phyloP scores from a whole-genome alignment of 2,888 invertebrate species.

The Hetaerina titia region DNA sequence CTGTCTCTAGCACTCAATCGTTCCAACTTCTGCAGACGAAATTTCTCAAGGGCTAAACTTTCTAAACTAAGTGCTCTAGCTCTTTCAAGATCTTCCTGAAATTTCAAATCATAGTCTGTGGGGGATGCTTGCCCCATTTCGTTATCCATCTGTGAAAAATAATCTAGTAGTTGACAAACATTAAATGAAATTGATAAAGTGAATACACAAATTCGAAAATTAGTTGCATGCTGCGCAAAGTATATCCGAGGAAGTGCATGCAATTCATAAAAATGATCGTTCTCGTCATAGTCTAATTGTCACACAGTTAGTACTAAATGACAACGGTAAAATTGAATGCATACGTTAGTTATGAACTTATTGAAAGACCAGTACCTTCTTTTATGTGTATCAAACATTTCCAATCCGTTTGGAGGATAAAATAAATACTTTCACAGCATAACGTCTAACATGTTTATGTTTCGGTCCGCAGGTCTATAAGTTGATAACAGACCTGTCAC shows the following conservation, averaged over 20 bases:
- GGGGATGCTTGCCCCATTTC: slow-evolving; percentile 11
- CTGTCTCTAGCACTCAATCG: slow-evolving; percentile 21
- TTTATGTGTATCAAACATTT: neutral
- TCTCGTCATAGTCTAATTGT: slow-evolving; percentile 20
- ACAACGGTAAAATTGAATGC: neutral
- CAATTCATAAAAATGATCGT: neutral
- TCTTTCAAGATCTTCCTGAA: slow-evolving; percentile 91
- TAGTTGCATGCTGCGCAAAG: neutral
- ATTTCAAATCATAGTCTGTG: slow-evolving; percentile 77
- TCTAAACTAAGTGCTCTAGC: slow-evolving; percentile 93
- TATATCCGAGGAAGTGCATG: neutral
- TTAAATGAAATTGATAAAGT: neutral
- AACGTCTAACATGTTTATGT: neutral
- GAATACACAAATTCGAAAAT: neutral
- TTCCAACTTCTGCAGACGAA: slow-evolving; percentile 83
- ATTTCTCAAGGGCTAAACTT: slow-evolving; percentile 90
- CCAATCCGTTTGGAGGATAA: neutral
- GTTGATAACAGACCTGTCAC: slow-evolving; percentile 13
- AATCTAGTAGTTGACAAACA: neutral
- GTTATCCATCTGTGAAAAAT: slow-evolving; percentile 45
- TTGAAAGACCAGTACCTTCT: neutral
- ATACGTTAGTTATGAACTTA: neutral
- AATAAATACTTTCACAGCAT: neutral
- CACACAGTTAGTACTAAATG: neutral
- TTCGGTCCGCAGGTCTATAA: neutral